Evolutionary conservation across 2,113 vertebrate species (phyloP).

Genomic region (Sebastes schlegelii): DNA sequence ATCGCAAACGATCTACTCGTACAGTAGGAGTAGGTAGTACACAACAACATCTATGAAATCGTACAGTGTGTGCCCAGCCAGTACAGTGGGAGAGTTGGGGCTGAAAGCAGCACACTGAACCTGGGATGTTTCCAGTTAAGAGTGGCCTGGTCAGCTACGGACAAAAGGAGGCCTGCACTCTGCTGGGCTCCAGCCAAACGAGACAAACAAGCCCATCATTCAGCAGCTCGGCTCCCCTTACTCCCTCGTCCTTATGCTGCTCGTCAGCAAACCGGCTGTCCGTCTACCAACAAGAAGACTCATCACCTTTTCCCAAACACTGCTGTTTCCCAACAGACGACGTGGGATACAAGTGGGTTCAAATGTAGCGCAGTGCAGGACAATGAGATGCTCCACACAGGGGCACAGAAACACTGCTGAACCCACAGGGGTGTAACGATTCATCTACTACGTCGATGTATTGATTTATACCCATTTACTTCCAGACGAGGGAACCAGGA

Average conservation of each 20-base stretch:
- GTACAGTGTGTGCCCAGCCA: too few relatives aligned
- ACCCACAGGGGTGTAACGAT: not conserved
- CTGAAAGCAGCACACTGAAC: constrained; percentile 39
- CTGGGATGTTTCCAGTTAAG: constrained; percentile 48
- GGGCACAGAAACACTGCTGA: not conserved
- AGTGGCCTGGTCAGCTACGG: constrained; percentile 17
- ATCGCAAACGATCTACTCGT: too few relatives aligned
- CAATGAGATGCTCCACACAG: not conserved
- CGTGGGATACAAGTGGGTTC: not conserved
- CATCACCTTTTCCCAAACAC: constrained; percentile 4
- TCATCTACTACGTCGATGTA: too few relatives aligned
- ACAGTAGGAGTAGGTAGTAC: too few relatives aligned
- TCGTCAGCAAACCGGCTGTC: constrained; percentile 34
- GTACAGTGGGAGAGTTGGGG: not conserved
- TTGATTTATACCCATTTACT: too few relatives aligned
- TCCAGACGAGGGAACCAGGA: too few relatives aligned
- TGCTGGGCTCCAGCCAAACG: constrained; percentile 33
- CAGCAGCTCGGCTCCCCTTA: constrained; percentile 29
- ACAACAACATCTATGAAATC: too few relatives aligned
- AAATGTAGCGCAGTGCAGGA: not conserved
- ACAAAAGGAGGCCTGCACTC: constrained; percentile 50
- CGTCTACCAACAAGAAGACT: constrained; percentile 4
- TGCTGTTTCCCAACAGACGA: not conserved
- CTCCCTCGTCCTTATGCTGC: constrained; percentile 21
- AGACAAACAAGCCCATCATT: constrained; percentile 50